Base-by-base conservation (phyloP, 2,888 invertebrate species). In the Odontocolon sp. region DNA sequence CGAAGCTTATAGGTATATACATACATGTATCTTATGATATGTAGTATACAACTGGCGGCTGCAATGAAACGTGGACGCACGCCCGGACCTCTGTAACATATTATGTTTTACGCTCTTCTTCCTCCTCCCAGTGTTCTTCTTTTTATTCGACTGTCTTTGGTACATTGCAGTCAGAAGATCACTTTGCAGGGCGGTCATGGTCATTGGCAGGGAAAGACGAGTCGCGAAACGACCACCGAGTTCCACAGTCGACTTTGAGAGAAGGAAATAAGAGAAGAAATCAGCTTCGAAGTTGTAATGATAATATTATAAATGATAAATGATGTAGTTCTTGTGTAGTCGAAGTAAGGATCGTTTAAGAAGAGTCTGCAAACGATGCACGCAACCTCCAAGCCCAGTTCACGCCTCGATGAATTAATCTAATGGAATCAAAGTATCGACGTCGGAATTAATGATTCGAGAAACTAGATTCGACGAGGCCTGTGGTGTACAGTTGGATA, bases 71-170 rank as follows among this genome's bases (percentile, higher is more conserved):
- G 61, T 68, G 63, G 77, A 72, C 73, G 77, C 74, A 78, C 72
- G 77, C 80, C n/a, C 74, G 71, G 66, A 76, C 67, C 78, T 68
- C 71, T 75, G 75, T 76, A 80, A 80, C 78, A 80, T 81, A 77
- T 80, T 81, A 81, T 77, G 77, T 79, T 81, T 81, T 79, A 80
- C 78, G 78, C 78, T 80, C 68, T 52, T 77, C 70, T 47, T 68
- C 38, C 21, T 77, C 67, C 33, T 8, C 68, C 54, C 50, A 23
- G 50, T 50, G 61, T 71, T n/a, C 33, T 47, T 33, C 40, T 77
- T 72, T 66, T 57, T 77, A 64, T 71, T 56, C 67, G 71, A 38
- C 45, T 63, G 68, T 69, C 64, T 36, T 9, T 47, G 23, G 36
- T 61, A 26, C 31, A 9, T 28, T 16, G 14, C 42, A n/a, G 11